phyloP scores from a whole-genome alignment of 2,888 invertebrate species.

The Lampropteryx suffumata region DNA sequence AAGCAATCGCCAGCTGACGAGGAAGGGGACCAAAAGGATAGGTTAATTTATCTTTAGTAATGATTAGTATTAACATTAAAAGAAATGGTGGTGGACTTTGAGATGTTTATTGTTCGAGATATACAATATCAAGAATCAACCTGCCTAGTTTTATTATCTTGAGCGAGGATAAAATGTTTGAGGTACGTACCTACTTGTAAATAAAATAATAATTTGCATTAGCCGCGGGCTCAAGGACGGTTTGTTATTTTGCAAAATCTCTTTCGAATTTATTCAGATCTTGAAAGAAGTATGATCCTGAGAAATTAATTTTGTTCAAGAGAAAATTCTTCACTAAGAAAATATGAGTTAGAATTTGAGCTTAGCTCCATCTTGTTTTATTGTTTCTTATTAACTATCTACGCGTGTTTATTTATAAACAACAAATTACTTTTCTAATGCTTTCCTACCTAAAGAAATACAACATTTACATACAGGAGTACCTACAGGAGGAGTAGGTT shows the following conservation, averaged over 20 bases:
- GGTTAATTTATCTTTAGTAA: too few relatives aligned
- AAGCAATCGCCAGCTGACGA: slow-evolving; percentile 44
- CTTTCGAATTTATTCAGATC: slow-evolving; percentile 76
- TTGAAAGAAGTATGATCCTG: slow-evolving; percentile 76
- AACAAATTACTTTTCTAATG: too few relatives aligned
- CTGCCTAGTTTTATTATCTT: slow-evolving; percentile 22
- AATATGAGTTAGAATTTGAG: slow-evolving; percentile 72
- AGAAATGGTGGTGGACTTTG: slow-evolving; percentile 14
- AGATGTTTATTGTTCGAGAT: slow-evolving; percentile 22
- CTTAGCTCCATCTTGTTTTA: not conserved
- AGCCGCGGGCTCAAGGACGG: slow-evolving; percentile 69
- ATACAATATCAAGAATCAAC: slow-evolving; percentile 14
- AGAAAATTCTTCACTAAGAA: slow-evolving; percentile 67
- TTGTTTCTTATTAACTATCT: not conserved
- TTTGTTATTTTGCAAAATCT: slow-evolving; percentile 74
- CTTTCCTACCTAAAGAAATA: too few relatives aligned
- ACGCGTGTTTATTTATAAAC: too few relatives aligned
- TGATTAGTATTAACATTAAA: too few relatives aligned
- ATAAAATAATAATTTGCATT: slow-evolving; percentile 77
- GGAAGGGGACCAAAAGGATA: too few relatives aligned
- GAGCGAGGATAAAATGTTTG: slow-evolving; percentile 18
- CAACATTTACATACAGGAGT: too few relatives aligned
- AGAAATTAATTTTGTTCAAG: slow-evolving; percentile 76
- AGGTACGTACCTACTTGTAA: slow-evolving; percentile 60
- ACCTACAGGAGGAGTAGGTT: too few relatives aligned